Base-by-base conservation (phyloP, 2,888 invertebrate species). In the Drosophila setosimentum region DNA sequence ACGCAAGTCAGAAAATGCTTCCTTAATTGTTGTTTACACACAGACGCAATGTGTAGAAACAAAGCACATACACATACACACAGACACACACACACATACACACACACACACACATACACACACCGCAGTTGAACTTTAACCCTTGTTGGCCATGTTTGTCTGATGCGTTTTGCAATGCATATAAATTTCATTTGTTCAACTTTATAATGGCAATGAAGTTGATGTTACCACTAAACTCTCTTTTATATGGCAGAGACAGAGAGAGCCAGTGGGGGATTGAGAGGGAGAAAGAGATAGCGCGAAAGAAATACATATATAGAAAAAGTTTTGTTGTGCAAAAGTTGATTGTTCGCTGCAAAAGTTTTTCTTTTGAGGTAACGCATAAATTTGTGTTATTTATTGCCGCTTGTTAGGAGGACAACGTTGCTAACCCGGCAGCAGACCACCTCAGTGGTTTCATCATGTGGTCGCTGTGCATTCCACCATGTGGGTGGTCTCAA, bases 141-240 rank as follows among this genome's bases (percentile, higher is more conserved):
- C 50, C 66, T 66, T 53, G 64, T 64, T 70, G 83, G 21, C 16
- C 71, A 76, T 77, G 68, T 71, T 75, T 60, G 68, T 32, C 60
- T 72, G 87, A 79, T 89, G 87, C 87, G 64, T 75, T 82, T 75
- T 85, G 73, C 78, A 80, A 74, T 82, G 77, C 88, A 85, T 82
- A 85, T 87, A 85, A 71, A 89, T 78, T 87, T 80, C 76, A 80
- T 85, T 85, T 89, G 87, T 78, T 80, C 59, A 85, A 85, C 89
- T 85, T 85, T 85, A 68, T 89, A 89, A 85, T 87, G 83, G 88
- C 80, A 82, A 85, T 85, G 68, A 82, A 85, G 85, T 85, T 87
- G 82, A 84, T 89, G 85, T 84, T 84, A 33, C 60, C 76, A 67
- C 71, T 76, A 76, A 67, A 53, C 73, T 59, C 58, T 54, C 33